Percentiles rank a stretch among this genome's conserved stretches.
phyloP scores from a whole-genome alignment of 2,797 vertebrate genomes.

The Garrulus glandarius region DNA sequence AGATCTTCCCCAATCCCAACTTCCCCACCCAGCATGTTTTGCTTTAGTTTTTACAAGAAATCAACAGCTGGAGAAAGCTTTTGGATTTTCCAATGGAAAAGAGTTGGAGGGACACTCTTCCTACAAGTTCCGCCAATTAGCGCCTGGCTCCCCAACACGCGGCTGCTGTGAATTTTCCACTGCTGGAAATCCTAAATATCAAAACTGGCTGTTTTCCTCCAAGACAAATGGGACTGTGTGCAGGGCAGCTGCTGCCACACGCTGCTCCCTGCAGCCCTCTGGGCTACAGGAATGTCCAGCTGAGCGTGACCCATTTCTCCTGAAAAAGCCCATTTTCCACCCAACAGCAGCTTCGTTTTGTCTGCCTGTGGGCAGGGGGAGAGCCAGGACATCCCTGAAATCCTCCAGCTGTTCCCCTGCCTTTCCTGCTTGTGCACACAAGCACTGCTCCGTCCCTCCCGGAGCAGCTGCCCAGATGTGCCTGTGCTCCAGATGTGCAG shows the following conservation, averaged over 20 bases:
- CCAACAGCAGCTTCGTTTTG: neutral
- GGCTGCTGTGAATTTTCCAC: conserved; percentile 29
- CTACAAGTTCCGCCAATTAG: conserved; percentile 33
- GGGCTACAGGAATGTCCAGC: rapidly evolving
- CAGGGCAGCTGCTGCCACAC: neutral
- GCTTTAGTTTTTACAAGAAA: conserved; percentile 21
- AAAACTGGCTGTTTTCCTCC: neutral
- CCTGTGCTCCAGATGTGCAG: conserved; percentile 6
- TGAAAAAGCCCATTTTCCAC: neutral
- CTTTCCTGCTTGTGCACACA: neutral
- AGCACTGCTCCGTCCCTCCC: rapidly evolving
- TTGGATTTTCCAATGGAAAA: conserved; percentile 60
- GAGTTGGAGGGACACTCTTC: neutral
- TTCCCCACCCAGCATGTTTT: neutral
- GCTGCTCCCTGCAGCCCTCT: neutral
- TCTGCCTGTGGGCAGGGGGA: rapidly evolving
- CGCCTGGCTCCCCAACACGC: neutral
- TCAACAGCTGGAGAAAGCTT: conserved; percentile 29
- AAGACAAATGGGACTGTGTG: rapidly evolving
- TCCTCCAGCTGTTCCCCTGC: neutral
- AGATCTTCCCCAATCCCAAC: neutral
- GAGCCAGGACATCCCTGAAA: rapidly evolving
- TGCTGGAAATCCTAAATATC: conserved; percentile 35
- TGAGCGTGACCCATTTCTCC: rapidly evolving
- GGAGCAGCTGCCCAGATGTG: neutral